phyloP scores from a whole-genome alignment of 2,797 vertebrate species.

The Emydoidea blandingii region DNA sequence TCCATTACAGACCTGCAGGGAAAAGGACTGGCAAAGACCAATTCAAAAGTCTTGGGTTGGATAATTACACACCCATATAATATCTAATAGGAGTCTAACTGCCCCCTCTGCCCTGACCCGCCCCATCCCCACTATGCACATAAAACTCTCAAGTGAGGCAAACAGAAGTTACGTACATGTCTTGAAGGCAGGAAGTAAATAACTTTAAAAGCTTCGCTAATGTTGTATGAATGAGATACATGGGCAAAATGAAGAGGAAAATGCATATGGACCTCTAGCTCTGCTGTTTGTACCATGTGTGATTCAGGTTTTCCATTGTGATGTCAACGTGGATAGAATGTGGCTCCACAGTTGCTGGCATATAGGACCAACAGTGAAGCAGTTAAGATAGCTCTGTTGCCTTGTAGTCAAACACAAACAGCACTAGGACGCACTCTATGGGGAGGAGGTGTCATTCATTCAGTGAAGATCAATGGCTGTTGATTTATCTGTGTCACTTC shows the following conservation, averaged over 20 bases:
- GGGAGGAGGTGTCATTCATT: not conserved
- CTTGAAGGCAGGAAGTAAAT: not conserved
- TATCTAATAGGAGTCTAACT: not conserved
- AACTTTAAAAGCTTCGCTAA: not conserved
- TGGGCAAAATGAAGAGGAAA: not conserved
- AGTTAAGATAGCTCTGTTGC: not conserved
- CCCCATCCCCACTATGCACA: not conserved
- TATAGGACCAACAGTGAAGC: not conserved
- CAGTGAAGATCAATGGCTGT: not conserved
- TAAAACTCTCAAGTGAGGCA: not conserved
- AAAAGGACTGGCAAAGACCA: not conserved
- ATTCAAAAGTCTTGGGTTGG: not conserved
- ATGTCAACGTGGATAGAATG: not conserved
- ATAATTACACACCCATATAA: not conserved
- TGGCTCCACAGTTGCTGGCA: not conserved
- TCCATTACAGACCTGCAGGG: not conserved
- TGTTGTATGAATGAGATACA: not conserved
- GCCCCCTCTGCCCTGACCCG: not conserved
- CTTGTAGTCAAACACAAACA: not conserved
- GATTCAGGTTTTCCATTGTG: not conserved
- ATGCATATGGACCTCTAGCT: not conserved
- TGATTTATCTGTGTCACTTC: not conserved
- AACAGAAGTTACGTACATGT: not conserved
- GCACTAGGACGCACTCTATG: not conserved
- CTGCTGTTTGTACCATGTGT: not conserved